Conservation (phyloP, 1,140 invertebrate genomes). For the Tribolium madens region DNA sequence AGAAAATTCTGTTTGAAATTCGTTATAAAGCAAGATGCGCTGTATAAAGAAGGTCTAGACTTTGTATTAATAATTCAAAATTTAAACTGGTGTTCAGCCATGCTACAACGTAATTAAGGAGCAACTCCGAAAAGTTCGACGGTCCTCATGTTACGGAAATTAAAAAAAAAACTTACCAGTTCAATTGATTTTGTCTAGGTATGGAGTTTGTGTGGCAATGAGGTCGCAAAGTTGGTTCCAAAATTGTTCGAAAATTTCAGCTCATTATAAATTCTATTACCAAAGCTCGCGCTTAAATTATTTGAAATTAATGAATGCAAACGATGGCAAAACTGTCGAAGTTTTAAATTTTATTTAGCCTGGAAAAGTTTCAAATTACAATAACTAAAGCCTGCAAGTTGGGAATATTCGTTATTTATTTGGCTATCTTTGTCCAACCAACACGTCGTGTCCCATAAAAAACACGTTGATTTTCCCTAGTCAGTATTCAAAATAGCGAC, state of each 20-base stretch:
- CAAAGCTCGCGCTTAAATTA: conserved; percentile 29
- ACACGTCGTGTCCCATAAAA: neutral
- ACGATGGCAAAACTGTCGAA: conserved; percentile 38
- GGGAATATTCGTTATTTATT: conserved; percentile 3
- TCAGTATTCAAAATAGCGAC: conserved; percentile 8
- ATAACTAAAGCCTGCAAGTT: conserved; percentile 9
- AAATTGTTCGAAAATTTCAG: conserved; percentile 30
- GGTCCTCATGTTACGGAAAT: conserved; percentile 6
- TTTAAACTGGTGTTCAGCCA: conserved; percentile 35
- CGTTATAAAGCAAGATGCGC: neutral
- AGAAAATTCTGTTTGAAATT: neutral
- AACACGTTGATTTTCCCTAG: conserved; percentile 6
- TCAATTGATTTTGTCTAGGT: conserved; percentile 34
- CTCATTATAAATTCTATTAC: conserved; percentile 39
- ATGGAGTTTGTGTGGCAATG: conserved; percentile 4
- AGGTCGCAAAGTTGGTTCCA: conserved; percentile 14
- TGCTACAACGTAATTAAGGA: conserved; percentile 33
- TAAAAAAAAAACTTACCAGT: neutral
- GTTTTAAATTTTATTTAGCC: conserved; percentile 31
- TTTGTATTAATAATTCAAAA: conserved; percentile 30
- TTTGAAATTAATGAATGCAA: conserved; percentile 36
- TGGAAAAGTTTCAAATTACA: conserved; percentile 3
- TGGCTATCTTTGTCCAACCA: neutral
- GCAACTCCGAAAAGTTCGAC: conserved; percentile 15
- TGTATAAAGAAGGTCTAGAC: conserved; percentile 1